These are phyloP conservation scores for Lepus europaeus DNA, from an alignment of 2,113 vertebrate genomes.

Conservation along the genomic window DNA sequence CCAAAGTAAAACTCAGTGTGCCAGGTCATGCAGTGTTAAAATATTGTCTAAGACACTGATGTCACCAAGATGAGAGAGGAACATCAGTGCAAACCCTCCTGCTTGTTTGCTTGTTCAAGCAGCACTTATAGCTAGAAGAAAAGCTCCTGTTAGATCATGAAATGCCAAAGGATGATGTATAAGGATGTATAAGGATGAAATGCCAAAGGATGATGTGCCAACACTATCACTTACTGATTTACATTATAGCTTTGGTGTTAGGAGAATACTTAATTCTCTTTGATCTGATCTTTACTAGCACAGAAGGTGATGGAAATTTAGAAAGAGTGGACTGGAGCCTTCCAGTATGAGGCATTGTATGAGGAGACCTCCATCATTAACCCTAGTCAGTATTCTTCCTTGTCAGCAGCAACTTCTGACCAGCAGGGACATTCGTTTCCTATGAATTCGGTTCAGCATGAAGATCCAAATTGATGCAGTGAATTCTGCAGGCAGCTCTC, in stretches of 20 bases:
- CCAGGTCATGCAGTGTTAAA: rapidly evolving
- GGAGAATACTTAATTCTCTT: constrained; percentile 3
- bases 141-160: not conserved
- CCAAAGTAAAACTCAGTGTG: not conserved
- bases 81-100: not conserved
- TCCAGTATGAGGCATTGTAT: constrained; percentile 34
- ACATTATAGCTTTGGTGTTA: not conserved
- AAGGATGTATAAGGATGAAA: not conserved
- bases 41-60: not conserved
- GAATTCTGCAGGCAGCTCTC: constrained; percentile 78
- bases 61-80: not conserved
- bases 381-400: constrained; percentile 80
- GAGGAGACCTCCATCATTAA: constrained; percentile 66
- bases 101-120: not conserved
- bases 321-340: constrained; percentile 14
- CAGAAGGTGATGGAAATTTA: constrained; percentile 67
- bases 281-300: constrained; percentile 27
- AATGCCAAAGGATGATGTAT: not conserved
- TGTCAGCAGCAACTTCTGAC: constrained; percentile 78
- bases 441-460: constrained; percentile 84
- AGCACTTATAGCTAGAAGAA: not conserved
- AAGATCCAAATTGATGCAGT: constrained; percentile 86
- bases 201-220: not conserved
- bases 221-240: not conserved
- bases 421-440: constrained; percentile 78